phyloP scores from a whole-genome alignment of 2,797 vertebrate genomes.

The Pempheris klunzingeri region DNA sequence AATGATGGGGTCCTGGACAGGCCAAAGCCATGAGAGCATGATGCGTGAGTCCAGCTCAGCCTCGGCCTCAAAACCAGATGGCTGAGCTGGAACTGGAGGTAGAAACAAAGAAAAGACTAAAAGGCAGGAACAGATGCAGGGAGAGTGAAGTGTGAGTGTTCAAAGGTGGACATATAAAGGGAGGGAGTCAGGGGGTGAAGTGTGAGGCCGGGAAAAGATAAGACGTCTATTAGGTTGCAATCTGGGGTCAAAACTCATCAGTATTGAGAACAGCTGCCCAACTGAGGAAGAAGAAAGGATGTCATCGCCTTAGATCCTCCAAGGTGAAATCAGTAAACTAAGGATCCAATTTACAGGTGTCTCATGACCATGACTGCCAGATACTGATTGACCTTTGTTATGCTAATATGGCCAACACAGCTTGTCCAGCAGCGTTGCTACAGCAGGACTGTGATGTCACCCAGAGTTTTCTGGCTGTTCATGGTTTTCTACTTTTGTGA shows the following conservation, averaged over 20 bases:
- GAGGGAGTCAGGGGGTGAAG: not conserved
- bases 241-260: slow-evolving; percentile 6
- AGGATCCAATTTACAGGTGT: not conserved
- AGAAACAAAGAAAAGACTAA: slow-evolving; percentile 13
- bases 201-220: not conserved
- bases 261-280: slow-evolving; percentile 5
- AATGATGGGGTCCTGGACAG: slow-evolving; percentile 91
- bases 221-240: not conserved
- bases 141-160: not conserved
- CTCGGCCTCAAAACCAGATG: slow-evolving; percentile 92
- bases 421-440: not conserved
- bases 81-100: slow-evolving; percentile 92
- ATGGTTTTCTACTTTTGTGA: not conserved
- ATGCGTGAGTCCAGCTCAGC: slow-evolving; percentile 94
- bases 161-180: not conserved
- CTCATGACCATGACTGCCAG: not conserved
- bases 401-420: not conserved
- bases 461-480: not conserved
- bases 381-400: not conserved
- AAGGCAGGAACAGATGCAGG: not conserved
- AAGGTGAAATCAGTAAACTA: slow-evolving; percentile 7
- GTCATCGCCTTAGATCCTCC: slow-evolving; percentile 8
- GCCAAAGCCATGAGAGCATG: slow-evolving; percentile 93
- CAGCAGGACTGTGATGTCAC: not conserved
- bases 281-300: not conserved